phyloP scores from a whole-genome alignment of 2,888 invertebrate genomes.

The Drosophila prolongata region DNA sequence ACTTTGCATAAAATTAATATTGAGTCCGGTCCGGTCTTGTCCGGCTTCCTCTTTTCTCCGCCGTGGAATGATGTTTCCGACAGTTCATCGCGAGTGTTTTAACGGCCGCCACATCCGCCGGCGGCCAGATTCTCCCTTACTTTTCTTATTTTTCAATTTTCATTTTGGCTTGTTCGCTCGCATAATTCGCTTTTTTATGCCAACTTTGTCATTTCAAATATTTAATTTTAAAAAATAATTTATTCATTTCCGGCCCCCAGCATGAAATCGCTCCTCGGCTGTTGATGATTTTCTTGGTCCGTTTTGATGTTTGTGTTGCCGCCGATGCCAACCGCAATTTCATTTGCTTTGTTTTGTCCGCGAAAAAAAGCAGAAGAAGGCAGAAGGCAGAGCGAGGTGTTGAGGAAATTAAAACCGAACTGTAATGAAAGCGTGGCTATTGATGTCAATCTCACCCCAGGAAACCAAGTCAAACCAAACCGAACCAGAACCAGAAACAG shows the following conservation, averaged over 20 bases:
- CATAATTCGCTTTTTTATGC: conserved; percentile 79
- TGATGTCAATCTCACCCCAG: conserved; percentile 60
- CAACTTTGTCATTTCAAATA: conserved; percentile 52
- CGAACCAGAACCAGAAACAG: neutral
- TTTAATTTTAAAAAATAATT: conserved; percentile 67
- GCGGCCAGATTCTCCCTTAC: conserved; percentile 5
- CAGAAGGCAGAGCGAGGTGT: conserved; percentile 32
- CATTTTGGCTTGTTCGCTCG: conserved; percentile 38
- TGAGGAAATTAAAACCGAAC: conserved; percentile 72
- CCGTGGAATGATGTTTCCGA: conserved; percentile 57
- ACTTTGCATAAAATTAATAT: conserved; percentile 81
- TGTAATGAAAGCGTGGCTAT: conserved; percentile 77
- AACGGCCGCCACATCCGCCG: conserved; percentile 72
- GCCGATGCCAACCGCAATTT: conserved; percentile 52
- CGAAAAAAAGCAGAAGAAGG: neutral
- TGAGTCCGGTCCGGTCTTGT: conserved; percentile 17
- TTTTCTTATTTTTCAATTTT: neutral
- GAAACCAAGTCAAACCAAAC: neutral
- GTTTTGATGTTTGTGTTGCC: conserved; percentile 15
- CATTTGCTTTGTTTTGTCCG: conserved; percentile 56
- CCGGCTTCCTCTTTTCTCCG: too few species aligned
- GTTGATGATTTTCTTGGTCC: conserved; percentile 50
- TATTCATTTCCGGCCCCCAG: conserved; percentile 75
- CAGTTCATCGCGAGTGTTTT: conserved; percentile 80
- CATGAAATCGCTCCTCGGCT: conserved; percentile 16